Evolutionary conservation across 1,140 invertebrate species (phyloP).

Genomic region (Musca domestica): DNA sequence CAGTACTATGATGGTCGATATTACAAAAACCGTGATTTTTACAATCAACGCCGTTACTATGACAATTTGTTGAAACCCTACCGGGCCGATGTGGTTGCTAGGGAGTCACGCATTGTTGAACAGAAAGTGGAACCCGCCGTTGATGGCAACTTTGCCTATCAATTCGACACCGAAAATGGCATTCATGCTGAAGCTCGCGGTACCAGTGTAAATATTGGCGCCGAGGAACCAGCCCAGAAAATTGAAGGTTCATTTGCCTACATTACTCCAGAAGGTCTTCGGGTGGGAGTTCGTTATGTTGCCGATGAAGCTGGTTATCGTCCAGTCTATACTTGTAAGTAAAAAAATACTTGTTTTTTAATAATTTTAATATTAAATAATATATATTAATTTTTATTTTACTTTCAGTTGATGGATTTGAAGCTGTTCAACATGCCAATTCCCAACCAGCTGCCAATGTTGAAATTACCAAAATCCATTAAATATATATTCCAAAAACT

Average conservation of each 20-base stretch:
- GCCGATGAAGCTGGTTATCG: constrained; percentile 49
- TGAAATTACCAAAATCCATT: constrained; percentile 25
- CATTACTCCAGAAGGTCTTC: constrained; percentile 44
- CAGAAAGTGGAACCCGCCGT: constrained; percentile 35
- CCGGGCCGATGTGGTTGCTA: constrained; percentile 41
- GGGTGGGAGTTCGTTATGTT: constrained; percentile 42
- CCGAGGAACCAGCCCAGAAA: constrained; percentile 39
- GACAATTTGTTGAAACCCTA: constrained; percentile 47
- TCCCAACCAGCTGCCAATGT: constrained; percentile 40
- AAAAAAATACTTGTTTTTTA: too few species aligned
- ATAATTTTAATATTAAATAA: neutral
- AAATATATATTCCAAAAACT: too few species aligned
- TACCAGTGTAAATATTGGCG: constrained; percentile 49
- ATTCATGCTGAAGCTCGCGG: constrained; percentile 59
- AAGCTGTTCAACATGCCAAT: constrained; percentile 39
- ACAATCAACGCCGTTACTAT: constrained; percentile 45
- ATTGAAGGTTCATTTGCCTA: constrained; percentile 46
- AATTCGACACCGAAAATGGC: constrained; percentile 59
- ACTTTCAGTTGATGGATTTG: constrained; percentile 39
- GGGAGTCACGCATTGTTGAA: constrained; percentile 37
- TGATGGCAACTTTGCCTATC: constrained; percentile 40
- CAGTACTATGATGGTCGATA: constrained; percentile 35
- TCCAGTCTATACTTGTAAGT: constrained; percentile 46
- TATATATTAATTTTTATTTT: neutral
- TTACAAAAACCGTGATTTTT: constrained; percentile 45